A percentile compares a stretch with the other conserved stretches of the same genome.
Conservation (phyloP, 2,113 vertebrate species). For the Dipodomys spectabilis region DNA sequence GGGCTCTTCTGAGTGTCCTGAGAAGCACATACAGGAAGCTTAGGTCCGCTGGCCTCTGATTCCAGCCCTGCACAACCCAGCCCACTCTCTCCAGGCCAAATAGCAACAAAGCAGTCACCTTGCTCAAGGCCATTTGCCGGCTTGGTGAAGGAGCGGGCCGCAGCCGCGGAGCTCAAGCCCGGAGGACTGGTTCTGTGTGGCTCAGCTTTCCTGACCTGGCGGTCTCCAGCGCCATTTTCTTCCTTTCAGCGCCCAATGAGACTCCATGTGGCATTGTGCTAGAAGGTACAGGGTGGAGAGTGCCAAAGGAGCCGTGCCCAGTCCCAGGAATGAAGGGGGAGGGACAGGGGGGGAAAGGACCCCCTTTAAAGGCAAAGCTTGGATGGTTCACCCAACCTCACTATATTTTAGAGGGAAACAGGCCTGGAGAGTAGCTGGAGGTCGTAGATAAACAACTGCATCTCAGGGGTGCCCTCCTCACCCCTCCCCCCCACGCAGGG, state of each 20-base stretch:
- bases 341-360: neutral
- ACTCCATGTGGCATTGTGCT: neutral
- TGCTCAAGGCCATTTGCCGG: constrained; percentile 6
- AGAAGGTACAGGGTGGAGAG: neutral
- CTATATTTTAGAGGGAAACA: neutral
- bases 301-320: neutral
- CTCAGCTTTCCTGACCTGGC: constrained; percentile 21
- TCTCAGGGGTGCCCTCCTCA: no score
- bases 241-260: constrained; percentile 43
- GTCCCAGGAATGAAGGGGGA: rapidly evolving
- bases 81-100: constrained; percentile 17
- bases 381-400: neutral
- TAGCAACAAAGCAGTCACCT: constrained; percentile 35
- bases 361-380: neutral
- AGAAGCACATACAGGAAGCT: constrained; percentile 1
- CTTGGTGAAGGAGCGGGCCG: neutral
- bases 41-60: constrained; percentile 25
- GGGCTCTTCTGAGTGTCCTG: neutral
- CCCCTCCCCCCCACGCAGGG: neutral
- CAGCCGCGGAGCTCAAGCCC: constrained; percentile 48
- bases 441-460: neutral
- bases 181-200: constrained; percentile 71
- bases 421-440: neutral
- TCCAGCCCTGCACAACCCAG: neutral
- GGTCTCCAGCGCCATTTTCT: constrained; percentile 62